Evolutionary conservation across 2,888 invertebrate genomes (phyloP), one percentile per base, ranked within the genome.

Genomic region (Troides helena): DNA sequence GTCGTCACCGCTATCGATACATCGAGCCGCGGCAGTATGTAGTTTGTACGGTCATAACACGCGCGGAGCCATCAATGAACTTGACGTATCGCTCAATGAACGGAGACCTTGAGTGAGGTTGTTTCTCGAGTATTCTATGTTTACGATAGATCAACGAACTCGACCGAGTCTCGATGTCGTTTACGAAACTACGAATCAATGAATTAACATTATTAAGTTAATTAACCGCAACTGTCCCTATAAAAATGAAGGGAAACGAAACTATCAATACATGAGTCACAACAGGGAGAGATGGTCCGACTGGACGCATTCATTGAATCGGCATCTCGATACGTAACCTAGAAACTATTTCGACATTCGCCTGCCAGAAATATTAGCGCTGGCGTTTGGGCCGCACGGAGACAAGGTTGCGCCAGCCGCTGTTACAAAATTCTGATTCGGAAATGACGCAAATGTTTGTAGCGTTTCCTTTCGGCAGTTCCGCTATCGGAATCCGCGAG

Each of bases 51-150:
- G 53, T 71, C 67, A 69, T 56, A 66, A 69, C 66, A 74, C 73
- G 74, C 73, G 74, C 72, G 70, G 78, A 80, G 70, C 84, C 78
- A 88, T 90, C 87, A 90, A 90, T 90, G 90, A 85, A 84, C 79
- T 83, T 85, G 83, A 81, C 84, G 85, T 83, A 82, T 80, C 72
- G 71, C 78, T 83, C 80, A 85, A 85, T 86, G 86, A 83, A 85
- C 80, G 81, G 77, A 79, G 83, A 81, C 90, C 89, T 89, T 90
- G 88, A 83, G 75, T 78, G 86, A 85, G 85, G 83, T 86, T 87
- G 84, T 82, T 80, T 82, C 80, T 78, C 81, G 79, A 78, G 76
- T 75, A 74, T 80, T 74, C 80, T 80, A 79, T 82, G 80, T 81
- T 81, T 76, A 77, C 80, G 80, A 71, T 76, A 71, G 80, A 83